Percentiles rank a stretch among this genome's conserved stretches.
Conservation (phyloP, 1,140 invertebrate genomes). For the Oreohelix idahoensis region DNA sequence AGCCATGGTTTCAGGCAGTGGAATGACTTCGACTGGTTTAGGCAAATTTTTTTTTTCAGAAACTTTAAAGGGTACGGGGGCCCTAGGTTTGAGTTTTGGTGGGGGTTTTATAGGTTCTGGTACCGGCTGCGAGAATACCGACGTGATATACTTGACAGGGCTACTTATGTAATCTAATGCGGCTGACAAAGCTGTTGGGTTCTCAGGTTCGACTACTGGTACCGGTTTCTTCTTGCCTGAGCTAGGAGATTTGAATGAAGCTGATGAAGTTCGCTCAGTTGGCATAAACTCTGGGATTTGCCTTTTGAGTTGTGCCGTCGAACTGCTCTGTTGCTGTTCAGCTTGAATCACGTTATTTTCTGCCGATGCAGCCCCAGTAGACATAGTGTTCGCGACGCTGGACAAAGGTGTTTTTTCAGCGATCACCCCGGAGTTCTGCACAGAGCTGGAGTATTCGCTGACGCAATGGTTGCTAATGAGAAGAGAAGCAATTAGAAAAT, state of each 20-base stretch:
- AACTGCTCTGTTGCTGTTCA: too few relatives aligned
- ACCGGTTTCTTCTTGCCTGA: not conserved
- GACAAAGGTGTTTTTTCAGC: not conserved
- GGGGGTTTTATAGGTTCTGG: not conserved
- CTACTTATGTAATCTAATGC: conserved; percentile 25
- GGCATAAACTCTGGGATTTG: not conserved
- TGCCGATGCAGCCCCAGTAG: too few relatives aligned
- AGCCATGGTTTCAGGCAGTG: not conserved
- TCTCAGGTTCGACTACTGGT: not conserved
- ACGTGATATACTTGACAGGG: conserved; percentile 18
- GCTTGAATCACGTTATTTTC: too few relatives aligned
- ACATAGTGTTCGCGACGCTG: not conserved
- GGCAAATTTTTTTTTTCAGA: not conserved
- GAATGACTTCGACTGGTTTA: not conserved
- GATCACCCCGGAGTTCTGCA: not conserved
- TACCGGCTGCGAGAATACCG: not conserved
- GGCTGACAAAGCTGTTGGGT: not conserved
- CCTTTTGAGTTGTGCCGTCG: too few relatives aligned
- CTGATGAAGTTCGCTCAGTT: conserved; percentile 22
- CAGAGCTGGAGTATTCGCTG: too few relatives aligned
- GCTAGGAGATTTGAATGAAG: conserved; percentile 4
- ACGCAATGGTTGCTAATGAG: too few relatives aligned
- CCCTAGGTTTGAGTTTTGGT: not conserved
- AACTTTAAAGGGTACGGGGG: not conserved
- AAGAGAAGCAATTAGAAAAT: too few relatives aligned